These are phyloP conservation scores for Stenopsyche tienmushanensis DNA, from an alignment of 1,140 invertebrate genomes.

Conservation along the genomic window DNA sequence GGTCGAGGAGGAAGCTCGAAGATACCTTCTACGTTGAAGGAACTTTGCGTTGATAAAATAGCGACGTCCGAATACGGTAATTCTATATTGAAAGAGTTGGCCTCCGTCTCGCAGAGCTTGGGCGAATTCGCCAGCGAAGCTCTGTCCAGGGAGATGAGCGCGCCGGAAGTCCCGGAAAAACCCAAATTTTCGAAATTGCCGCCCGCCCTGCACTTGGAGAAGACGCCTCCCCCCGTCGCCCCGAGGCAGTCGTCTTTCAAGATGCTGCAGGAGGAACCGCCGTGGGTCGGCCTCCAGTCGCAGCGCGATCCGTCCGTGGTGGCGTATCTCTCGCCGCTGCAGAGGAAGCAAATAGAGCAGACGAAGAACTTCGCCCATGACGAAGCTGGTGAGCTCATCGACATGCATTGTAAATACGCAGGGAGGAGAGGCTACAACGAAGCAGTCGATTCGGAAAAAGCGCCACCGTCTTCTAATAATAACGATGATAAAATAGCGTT, in stretches of 20 bases:
- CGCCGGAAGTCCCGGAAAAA: background rate
- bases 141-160: constrained; percentile 5
- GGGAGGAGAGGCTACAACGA: constrained; percentile 63
- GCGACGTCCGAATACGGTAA: constrained; percentile 64
- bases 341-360: constrained; percentile 59
- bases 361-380: constrained; percentile 51
- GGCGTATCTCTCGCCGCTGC: constrained; percentile 70
- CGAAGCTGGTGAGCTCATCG: constrained; percentile 61
- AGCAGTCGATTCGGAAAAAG: constrained; percentile 44
- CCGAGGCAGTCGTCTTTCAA: constrained; percentile 51
- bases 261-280: constrained; percentile 48
- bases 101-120: constrained; percentile 62
- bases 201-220: constrained; percentile 16
- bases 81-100: constrained; percentile 66
- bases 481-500: constrained; percentile 46
- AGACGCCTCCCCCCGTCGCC: constrained; percentile 47
- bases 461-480: constrained; percentile 38
- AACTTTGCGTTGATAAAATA: constrained; percentile 65
- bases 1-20: constrained; percentile 14
- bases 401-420: constrained; percentile 68
- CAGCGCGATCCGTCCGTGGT: constrained; percentile 60
- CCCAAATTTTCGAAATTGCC: constrained; percentile 8
- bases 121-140: constrained; percentile 45
- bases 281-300: constrained; percentile 62
- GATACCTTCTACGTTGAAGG: constrained; percentile 43